phyloP scores from a whole-genome alignment of 1,140 invertebrate genomes.

The Cyclargus thomasi region DNA sequence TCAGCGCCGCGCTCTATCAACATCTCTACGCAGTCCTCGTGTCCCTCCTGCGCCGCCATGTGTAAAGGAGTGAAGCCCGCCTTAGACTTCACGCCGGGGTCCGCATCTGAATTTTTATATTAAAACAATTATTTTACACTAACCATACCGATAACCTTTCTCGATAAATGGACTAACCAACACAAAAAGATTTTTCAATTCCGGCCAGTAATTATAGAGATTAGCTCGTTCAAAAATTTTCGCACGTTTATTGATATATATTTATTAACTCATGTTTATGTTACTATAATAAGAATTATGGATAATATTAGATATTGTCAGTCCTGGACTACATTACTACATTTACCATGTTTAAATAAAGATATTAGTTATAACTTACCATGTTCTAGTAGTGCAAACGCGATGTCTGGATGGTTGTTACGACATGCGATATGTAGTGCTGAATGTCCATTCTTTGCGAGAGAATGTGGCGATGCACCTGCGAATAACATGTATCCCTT shows the following conservation, averaged over 20 bases:
- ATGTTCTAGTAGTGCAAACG: conserved; percentile 94
- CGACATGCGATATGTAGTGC: conserved; percentile 98
- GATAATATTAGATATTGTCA: too few relatives aligned
- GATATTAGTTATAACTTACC: conserved; percentile 47
- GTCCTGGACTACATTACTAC: too few relatives aligned
- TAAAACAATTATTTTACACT: too few relatives aligned
- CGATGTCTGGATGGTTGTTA: conserved; percentile 97
- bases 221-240: too few relatives aligned
- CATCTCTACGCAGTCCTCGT: conserved; percentile 93
- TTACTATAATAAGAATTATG: too few relatives aligned
- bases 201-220: too few relatives aligned
- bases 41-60: conserved; percentile 94
- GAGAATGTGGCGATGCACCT: conserved; percentile 94
- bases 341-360: neutral
- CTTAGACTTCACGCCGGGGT: conserved; percentile 88
- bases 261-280: too few relatives aligned
- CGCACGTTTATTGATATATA: too few relatives aligned
- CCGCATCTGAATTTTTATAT: conserved; percentile 75
- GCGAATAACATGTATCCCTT: too few relatives aligned
- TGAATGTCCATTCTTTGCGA: conserved; percentile 98
- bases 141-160: too few relatives aligned
- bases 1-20: conserved; percentile 91
- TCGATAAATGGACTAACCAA: too few relatives aligned
- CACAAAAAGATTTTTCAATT: too few relatives aligned
- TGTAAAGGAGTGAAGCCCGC: conserved; percentile 96